Evolutionary conservation across 2,888 invertebrate species (phyloP).

Genomic region (Gymnocheta viridis): DNA sequence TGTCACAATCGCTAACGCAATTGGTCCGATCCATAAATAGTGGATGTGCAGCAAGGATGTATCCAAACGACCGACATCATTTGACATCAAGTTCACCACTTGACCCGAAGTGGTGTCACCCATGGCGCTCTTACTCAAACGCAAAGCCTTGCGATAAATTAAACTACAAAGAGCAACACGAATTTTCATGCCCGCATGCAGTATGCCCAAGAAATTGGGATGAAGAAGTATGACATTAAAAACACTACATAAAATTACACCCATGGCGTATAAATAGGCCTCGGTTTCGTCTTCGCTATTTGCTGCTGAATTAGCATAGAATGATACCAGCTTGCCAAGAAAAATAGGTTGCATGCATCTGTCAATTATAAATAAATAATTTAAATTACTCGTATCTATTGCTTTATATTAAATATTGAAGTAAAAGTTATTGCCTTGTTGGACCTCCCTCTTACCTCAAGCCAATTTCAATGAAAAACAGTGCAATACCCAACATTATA

Average conservation of each 20-base stretch:
- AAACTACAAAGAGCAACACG: constrained; percentile 87
- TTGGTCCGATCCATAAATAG: constrained; percentile 94
- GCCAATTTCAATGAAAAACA: constrained; percentile 76
- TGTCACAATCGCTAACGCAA: constrained; percentile 90
- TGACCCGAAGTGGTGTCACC: constrained; percentile 89
- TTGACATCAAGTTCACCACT: constrained; percentile 94
- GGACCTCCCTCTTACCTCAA: constrained; percentile 1
- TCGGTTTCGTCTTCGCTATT: constrained; percentile 77
- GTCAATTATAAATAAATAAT: neutral
- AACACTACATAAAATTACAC: constrained; percentile 87
- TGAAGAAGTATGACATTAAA: constrained; percentile 90
- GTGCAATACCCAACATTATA: constrained; percentile 84
- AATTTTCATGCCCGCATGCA: constrained; percentile 86
- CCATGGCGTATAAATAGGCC: constrained; percentile 90
- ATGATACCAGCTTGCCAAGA: constrained; percentile 85
- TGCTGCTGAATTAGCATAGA: constrained; percentile 80
- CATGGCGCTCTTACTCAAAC: constrained; percentile 87
- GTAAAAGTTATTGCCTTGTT: too few relatives aligned
- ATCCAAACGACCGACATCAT: constrained; percentile 90
- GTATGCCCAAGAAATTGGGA: constrained; percentile 90
- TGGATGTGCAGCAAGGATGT: constrained; percentile 91
- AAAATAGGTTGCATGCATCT: constrained; percentile 86
- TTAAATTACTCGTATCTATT: too few relatives aligned
- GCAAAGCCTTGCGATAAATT: constrained; percentile 86
- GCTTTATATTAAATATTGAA: too few relatives aligned